Percentiles rank a stretch among this genome's conserved stretches.
phyloP scores from a whole-genome alignment of 2,797 vertebrate species.

The Sebastes nivosus region DNA sequence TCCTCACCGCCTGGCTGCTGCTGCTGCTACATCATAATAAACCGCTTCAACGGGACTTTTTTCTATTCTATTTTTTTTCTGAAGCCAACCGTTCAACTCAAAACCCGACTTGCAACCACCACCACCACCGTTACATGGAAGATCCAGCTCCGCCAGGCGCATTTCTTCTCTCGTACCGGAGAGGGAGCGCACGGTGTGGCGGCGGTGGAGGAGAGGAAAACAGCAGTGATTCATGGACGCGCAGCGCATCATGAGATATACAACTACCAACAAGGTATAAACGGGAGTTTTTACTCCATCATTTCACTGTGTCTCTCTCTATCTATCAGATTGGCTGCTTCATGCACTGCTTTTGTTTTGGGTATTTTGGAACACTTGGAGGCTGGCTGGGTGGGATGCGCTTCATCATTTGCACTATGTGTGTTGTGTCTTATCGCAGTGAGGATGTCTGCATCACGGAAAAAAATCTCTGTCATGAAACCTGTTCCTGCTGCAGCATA shows the following conservation, averaged over 20 bases:
- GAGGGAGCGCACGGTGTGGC: conserved; percentile 41
- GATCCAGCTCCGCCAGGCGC: conserved; percentile 23
- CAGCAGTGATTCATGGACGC: conserved; percentile 48
- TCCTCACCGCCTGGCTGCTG: conserved; percentile 9
- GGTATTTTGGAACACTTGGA: conserved; percentile 17
- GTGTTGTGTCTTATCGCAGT: conserved; percentile 49
- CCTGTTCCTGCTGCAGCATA: conserved; percentile 43
- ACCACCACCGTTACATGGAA: conserved; percentile 26
- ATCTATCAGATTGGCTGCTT: not conserved
- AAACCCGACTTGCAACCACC: not conserved
- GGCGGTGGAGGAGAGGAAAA: not conserved
- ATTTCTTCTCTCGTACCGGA: conserved; percentile 17
- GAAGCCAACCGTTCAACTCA: conserved; percentile 14
- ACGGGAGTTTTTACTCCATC: not conserved
- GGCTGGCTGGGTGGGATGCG: conserved; percentile 45
- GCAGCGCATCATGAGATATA: conserved; percentile 53
- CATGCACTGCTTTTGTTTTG: too few relatives aligned
- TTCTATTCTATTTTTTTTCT: not conserved
- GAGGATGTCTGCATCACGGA: conserved; percentile 57
- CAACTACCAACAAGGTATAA: conserved; percentile 65
- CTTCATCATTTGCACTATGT: conserved; percentile 21
- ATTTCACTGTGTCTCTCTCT: not conserved
- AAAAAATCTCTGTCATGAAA: conserved; percentile 39
- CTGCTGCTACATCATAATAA: not conserved
- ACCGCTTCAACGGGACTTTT: conserved; percentile 2